Evolutionary conservation across 2,113 vertebrate species (phyloP), one percentile per base, ranked within the genome.

Genomic region (Hyla sarda): DNA sequence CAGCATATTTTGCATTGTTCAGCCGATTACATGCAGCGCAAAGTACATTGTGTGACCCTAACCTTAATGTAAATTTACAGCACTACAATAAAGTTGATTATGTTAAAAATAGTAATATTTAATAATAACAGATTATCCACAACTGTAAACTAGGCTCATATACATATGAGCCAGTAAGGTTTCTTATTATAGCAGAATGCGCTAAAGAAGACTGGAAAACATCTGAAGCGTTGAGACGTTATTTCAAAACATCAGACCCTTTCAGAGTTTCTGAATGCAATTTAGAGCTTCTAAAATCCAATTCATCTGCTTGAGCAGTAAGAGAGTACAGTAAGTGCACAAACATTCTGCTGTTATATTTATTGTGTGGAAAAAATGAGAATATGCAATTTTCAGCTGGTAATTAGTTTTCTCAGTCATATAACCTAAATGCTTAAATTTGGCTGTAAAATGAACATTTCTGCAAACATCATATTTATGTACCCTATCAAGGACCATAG

Each of bases 341-440:
- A 52, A 82, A 71, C 60, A 82, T 71, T 50, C 41, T 50, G 80
- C 80, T 47, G 28, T 71, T 71, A 71, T 50, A 82, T 82, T 82
- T 71, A 82, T 82, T 34, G 80, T 71, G 45, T 82, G 62, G 80
- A 82, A 82, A 62, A 69, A 82, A 82, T 69, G 62, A 52, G 80
- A 32, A 7, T 17, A 48, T 50, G 80, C 47, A 71, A 82, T 67
- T 69, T 69, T 60, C 45, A 50, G 60, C 10, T 69, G 17, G 60
- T 82, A 69, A 82, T 82, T 82, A 69, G 60, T 82, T 82, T 82
- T 52, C 62, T 82, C 19, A 23, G 60, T 28, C 45, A 69, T 25
- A 71, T 69, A 32, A 82, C 34, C 58, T 41, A 80, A 80, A 60
- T 14, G 45, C 25, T 81, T 3, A 17, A 45, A 37, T 47, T 28